These are phyloP conservation scores for Callitettix versicolor DNA, from an alignment of 1,140 invertebrate species.

Conservation along the genomic window DNA sequence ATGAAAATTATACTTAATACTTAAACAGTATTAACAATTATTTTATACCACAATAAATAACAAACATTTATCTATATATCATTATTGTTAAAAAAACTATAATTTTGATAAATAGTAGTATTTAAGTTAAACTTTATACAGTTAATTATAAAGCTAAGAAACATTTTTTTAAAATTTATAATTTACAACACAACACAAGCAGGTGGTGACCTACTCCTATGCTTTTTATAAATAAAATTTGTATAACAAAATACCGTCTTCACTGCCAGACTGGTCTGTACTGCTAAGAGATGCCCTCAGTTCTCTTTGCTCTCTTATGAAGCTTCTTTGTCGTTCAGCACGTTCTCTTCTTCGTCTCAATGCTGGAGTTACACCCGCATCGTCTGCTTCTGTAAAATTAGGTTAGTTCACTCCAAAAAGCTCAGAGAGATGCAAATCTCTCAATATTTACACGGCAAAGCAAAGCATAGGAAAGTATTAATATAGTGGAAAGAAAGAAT, in stretches of 20 bases:
- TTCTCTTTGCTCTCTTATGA: conserved; percentile 68
- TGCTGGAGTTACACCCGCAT: conserved; percentile 61
- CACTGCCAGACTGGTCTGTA: conserved; percentile 14
- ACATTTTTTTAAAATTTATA: too few species aligned
- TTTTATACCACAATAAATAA: too few species aligned
- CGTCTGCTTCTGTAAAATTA: conserved; percentile 19
- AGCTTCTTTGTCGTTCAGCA: conserved; percentile 66
- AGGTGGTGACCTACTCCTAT: not conserved
- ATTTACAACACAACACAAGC: too few species aligned
- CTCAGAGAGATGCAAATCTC: not conserved
- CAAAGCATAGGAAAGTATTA: not conserved
- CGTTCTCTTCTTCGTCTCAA: conserved; percentile 59
- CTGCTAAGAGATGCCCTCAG: conserved; percentile 7
- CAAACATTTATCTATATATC: too few species aligned
- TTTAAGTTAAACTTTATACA: too few species aligned
- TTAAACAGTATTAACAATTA: too few species aligned
- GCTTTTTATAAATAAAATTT: not conserved
- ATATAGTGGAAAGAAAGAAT: too few species aligned
- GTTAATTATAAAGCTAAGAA: too few species aligned
- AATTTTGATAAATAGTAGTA: too few species aligned
- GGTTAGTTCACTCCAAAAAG: conserved; percentile 18
- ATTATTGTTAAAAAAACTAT: too few species aligned
- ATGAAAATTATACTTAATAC: too few species aligned
- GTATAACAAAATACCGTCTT: conserved; percentile 18
- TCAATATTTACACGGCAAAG: not conserved